These are phyloP conservation scores for Serripes groenlandicus DNA, from an alignment of 2,888 invertebrate species.

Conservation along the genomic window DNA sequence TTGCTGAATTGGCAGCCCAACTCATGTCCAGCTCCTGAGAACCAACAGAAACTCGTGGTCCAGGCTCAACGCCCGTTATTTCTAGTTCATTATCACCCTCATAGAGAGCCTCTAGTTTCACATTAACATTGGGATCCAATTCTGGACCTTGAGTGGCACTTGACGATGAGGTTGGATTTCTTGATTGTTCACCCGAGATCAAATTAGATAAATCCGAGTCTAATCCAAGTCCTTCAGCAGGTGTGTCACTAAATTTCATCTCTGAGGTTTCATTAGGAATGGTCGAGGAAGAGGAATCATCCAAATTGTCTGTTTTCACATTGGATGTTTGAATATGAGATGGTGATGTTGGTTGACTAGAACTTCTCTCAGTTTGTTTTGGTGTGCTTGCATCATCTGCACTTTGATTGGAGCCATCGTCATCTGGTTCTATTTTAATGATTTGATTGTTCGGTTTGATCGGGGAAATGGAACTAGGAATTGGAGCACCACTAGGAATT, in stretches of 20 bases:
- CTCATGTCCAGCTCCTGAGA: conserved; percentile 43
- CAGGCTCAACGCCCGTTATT: conserved; percentile 65
- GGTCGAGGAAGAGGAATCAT: conserved; percentile 37
- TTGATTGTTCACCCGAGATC: conserved; percentile 13
- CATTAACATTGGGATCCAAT: conserved; percentile 45
- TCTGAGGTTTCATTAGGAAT: conserved; percentile 30
- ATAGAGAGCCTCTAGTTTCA: conserved; percentile 60
- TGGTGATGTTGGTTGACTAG: conserved; percentile 35
- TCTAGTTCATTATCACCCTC: conserved; percentile 60
- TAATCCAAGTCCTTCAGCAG: conserved; percentile 49
- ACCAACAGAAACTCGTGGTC: conserved; percentile 24
- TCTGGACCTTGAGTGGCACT: conserved; percentile 23
- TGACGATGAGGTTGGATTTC: not conserved
- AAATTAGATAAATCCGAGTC: conserved; percentile 51
- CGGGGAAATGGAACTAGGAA: not conserved
- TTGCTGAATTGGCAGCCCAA: conserved; percentile 43
- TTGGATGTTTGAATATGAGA: conserved; percentile 4
- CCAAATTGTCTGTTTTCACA: not conserved
- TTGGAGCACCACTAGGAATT: not conserved
- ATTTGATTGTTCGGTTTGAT: conserved; percentile 14
- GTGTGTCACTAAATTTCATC: conserved; percentile 29
- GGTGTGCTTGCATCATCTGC: conserved; percentile 12
- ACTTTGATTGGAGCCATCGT: conserved; percentile 43
- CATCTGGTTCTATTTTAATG: conserved; percentile 51
- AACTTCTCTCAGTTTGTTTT: not conserved